phyloP scores from a whole-genome alignment of 2,113 vertebrate genomes.

The Poeciliopsis retropinna region DNA sequence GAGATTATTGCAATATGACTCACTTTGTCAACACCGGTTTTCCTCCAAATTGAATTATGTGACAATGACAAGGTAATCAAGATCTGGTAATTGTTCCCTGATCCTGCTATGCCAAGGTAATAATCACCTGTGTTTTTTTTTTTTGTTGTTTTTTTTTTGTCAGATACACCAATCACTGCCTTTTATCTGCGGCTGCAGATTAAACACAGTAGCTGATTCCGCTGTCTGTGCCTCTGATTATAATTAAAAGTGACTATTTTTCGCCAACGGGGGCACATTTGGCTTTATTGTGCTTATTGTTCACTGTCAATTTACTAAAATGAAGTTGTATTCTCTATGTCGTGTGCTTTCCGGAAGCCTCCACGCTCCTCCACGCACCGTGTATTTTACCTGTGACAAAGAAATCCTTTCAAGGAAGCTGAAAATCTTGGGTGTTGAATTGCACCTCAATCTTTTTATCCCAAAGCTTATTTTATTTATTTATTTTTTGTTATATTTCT shows the following conservation, averaged over 20 bases:
- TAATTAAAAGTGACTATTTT: conserved; percentile 17
- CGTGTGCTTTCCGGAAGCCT: background rate
- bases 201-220: background rate
- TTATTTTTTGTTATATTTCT: conserved; percentile 37
- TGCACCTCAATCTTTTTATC: conserved; percentile 25
- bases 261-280: background rate
- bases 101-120: conserved; percentile 46
- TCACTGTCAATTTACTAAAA: background rate
- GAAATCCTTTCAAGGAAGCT: background rate
- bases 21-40: conserved; percentile 55
- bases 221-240: conserved; percentile 3
- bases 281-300: background rate
- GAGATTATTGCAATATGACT: conserved; percentile 39
- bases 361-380: background rate
- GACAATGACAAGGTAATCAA: conserved; percentile 47
- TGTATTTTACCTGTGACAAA: background rate
- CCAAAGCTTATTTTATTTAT: conserved; percentile 30
- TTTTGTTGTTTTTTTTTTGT: conserved; percentile 4
- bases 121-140: conserved; percentile 42
- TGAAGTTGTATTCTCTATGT: background rate
- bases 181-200: conserved; percentile 29
- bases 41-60: conserved; percentile 46
- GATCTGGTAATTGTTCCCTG: conserved; percentile 50
- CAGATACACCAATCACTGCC: conserved; percentile 56
- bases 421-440: background rate